phyloP scores from a whole-genome alignment of 2,797 vertebrate genomes.

The Micromesistius poutassou region DNA sequence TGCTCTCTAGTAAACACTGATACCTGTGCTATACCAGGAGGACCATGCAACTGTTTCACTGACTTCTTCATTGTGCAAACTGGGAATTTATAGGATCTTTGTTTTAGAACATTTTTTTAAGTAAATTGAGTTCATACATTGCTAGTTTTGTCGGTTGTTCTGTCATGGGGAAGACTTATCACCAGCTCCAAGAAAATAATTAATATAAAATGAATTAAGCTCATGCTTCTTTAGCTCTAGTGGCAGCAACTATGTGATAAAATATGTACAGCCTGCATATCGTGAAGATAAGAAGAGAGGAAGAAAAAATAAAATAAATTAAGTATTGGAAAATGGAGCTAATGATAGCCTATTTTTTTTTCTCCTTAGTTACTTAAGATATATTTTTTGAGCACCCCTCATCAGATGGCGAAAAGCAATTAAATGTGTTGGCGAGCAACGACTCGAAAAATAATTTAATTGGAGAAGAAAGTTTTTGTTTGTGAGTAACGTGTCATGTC shows the following conservation, averaged over 20 bases:
- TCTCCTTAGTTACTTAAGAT: constrained; percentile 39
- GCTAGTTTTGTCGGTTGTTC: constrained; percentile 17
- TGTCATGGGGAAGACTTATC: constrained; percentile 27
- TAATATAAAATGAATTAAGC: constrained; percentile 22
- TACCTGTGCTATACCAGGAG: background rate
- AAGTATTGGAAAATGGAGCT: constrained; percentile 25
- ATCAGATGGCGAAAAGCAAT: constrained; percentile 66
- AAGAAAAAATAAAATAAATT: constrained; percentile 29
- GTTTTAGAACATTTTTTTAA: background rate
- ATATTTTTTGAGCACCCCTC: constrained; percentile 40
- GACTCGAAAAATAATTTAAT: constrained; percentile 51
- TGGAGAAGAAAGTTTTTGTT: constrained; percentile 31
- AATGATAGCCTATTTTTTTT: constrained; percentile 37
- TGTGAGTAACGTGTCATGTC: background rate
- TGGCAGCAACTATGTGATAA: constrained; percentile 29
- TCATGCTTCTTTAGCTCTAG: constrained; percentile 21
- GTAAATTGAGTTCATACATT: constrained; percentile 10
- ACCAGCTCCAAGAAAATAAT: constrained; percentile 27
- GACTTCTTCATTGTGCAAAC: background rate
- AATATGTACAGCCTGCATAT: constrained; percentile 17
- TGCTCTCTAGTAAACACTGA: background rate
- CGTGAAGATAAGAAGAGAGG: background rate
- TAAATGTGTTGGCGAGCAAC: constrained; percentile 69
- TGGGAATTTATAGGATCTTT: background rate
- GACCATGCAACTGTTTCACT: no score